Evolutionary conservation across 1,140 invertebrate genomes (phyloP), one percentile per base, ranked within the genome.

Genomic region (Dryas iulia): DNA sequence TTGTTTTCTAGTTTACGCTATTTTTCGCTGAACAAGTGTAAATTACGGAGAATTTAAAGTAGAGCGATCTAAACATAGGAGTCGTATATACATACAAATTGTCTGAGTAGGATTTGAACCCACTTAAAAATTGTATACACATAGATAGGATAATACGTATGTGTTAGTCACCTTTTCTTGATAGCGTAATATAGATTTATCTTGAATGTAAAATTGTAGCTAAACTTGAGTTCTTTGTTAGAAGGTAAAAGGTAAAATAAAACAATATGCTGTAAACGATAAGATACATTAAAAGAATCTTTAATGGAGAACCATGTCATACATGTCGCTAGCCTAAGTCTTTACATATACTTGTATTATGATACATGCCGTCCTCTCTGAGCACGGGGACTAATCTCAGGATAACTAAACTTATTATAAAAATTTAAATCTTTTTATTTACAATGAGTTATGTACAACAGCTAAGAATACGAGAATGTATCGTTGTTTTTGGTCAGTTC

Each of bases 271-370:
- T 11, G 66, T 56, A 31, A 56, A 54, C 28, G 31, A 39, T 52
- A 58, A 39, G 33, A 66, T 58, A 76, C 68, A 71, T 73, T 71
- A 35, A 68, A 73, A 58, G 25, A 64, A 59, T 61, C 61, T 76
- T 75, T 75, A 68, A 64, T 65, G 59, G 28, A 61, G 57, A 60
- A 66, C 39, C 69, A 73, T 76, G 76, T 72, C 62, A 54, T 69
- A 72, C 76, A 76, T 75, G 71, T 58, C 6, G 24, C 59, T 67
- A 47, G 2, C 39, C 18, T 47, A 47, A 21, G 14, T 47, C 14
- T 60, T 52, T 67, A 73, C 72, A 74, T 26, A 64, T 39, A 60
- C 28, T 35, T 23, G 26, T 58, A 58, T 10, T 26, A 26, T 25
- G 24, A 5, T 8, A 4, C 6, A 28, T 24, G 53, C 30, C 30